These are phyloP conservation scores for Sphaerophoria rueppellii DNA, from an alignment of 2,888 invertebrate species.

Conservation along the genomic window DNA sequence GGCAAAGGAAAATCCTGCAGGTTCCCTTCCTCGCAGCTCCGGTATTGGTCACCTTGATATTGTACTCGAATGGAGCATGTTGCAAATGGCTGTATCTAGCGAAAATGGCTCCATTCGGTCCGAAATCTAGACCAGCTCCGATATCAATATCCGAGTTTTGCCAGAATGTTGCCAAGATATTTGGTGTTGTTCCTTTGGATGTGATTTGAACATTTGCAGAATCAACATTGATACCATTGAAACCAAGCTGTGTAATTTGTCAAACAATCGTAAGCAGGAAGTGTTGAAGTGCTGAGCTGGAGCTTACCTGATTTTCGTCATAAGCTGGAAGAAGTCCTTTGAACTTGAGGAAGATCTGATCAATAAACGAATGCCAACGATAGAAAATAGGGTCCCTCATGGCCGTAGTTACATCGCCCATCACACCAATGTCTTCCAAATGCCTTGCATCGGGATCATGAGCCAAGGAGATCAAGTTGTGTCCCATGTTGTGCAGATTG, in stretches of 20 bases:
- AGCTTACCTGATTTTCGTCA: conserved; percentile 82
- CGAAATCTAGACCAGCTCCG: conserved; percentile 91
- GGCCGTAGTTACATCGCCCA: conserved; percentile 92
- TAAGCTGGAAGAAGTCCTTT: conserved; percentile 86
- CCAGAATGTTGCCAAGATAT: conserved; percentile 89
- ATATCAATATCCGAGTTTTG: conserved; percentile 91
- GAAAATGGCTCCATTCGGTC: conserved; percentile 87
- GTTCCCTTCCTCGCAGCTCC: conserved; percentile 83
- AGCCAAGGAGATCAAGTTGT: conserved; percentile 88
- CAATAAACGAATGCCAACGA: conserved; percentile 91
- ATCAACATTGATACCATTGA: conserved; percentile 71
- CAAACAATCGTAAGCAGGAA: background rate
- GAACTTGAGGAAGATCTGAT: conserved; percentile 88
- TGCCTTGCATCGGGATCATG: conserved; percentile 90
- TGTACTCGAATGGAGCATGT: conserved; percentile 88
- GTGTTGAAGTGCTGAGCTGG: background rate
- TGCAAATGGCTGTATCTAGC: conserved; percentile 91
- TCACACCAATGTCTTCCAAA: conserved; percentile 89
- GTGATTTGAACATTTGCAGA: conserved; percentile 76
- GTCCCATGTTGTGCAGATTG: conserved; percentile 92
- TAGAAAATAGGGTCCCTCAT: conserved; percentile 95
- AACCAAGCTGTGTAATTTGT: conserved; percentile 36
- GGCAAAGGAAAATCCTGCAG: conserved; percentile 87
- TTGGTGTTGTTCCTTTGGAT: conserved; percentile 79
- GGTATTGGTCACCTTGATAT: conserved; percentile 85